Percentiles rank a stretch among this genome's conserved stretches.
Conservation (phyloP, 2,113 vertebrate genomes). For the Microtus pennsylvanicus region DNA sequence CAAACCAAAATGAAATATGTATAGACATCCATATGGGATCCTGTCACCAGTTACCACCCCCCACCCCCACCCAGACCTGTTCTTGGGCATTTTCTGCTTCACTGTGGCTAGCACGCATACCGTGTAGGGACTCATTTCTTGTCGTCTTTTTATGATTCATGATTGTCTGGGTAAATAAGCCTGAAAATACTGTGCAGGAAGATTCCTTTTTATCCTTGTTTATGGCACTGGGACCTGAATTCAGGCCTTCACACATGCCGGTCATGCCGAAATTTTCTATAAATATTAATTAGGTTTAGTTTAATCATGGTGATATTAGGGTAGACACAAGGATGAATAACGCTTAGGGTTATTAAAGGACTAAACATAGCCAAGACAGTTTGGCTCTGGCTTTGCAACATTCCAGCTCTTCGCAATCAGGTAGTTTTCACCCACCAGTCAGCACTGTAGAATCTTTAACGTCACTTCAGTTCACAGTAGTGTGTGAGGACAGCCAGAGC, state of each 20-base stretch:
- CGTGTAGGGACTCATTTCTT: not conserved
- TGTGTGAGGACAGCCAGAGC: not conserved
- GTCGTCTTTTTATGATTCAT: not conserved
- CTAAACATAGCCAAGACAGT: not conserved
- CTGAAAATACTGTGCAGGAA: not conserved
- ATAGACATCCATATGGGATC: not conserved
- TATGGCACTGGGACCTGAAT: not conserved
- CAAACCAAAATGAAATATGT: not conserved
- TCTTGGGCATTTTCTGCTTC: not conserved
- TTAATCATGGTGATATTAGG: not conserved
- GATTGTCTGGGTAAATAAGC: not conserved
- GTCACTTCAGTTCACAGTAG: not conserved
- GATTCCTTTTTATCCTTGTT: not conserved
- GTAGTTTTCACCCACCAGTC: not conserved
- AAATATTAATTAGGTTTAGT: not conserved
- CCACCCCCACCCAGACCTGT: fast-evolving
- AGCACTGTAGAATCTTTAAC: not conserved
- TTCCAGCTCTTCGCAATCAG: not conserved
- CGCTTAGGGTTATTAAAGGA: not conserved
- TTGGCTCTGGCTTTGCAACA: not conserved
- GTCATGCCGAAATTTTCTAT: not conserved
- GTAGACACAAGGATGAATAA: not conserved
- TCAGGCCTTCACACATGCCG: not conserved
- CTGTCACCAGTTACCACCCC: not conserved
- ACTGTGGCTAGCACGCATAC: not conserved